Evolutionary conservation across 2,113 vertebrate genomes (phyloP).

Genomic region (Tringa solitaria): DNA sequence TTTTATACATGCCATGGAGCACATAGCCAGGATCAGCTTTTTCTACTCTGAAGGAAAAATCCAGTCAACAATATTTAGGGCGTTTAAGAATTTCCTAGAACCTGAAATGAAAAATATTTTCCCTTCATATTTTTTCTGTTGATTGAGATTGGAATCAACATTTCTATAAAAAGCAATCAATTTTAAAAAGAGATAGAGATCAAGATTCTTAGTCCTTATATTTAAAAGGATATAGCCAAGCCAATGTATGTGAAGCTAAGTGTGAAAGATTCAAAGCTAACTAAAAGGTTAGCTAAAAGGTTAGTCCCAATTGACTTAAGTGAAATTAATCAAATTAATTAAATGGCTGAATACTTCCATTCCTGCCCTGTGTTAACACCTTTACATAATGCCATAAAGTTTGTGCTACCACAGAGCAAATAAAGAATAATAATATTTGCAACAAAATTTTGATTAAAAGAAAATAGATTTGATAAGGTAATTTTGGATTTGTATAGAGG

Average conservation of each 20-base stretch:
- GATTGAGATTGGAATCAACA: not conserved
- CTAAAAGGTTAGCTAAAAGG: not conserved
- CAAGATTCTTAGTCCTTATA: not conserved
- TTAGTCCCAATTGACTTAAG: not conserved
- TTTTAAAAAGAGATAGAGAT: not conserved
- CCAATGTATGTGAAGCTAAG: not conserved
- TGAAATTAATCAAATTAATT: not conserved
- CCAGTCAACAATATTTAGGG: not conserved
- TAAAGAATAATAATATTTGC: not conserved
- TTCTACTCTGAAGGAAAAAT: not conserved
- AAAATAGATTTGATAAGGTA: not conserved
- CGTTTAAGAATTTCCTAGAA: not conserved
- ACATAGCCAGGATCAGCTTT: not conserved
- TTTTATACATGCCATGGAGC: not conserved
- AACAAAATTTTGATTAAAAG: not conserved
- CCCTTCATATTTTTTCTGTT: not conserved
- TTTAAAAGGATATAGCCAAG: not conserved
- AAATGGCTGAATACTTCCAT: not conserved
- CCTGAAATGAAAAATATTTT: not conserved
- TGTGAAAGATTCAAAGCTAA: not conserved
- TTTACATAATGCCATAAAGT: not conserved
- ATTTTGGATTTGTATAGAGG: not conserved
- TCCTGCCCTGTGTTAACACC: not conserved
- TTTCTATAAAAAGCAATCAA: not conserved
- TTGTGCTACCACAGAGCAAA: not conserved